Percentiles rank a stretch among this genome's conserved stretches.
Evolutionary conservation across 2,888 invertebrate species (phyloP).

Genomic region (Cephus nigrinus): DNA sequence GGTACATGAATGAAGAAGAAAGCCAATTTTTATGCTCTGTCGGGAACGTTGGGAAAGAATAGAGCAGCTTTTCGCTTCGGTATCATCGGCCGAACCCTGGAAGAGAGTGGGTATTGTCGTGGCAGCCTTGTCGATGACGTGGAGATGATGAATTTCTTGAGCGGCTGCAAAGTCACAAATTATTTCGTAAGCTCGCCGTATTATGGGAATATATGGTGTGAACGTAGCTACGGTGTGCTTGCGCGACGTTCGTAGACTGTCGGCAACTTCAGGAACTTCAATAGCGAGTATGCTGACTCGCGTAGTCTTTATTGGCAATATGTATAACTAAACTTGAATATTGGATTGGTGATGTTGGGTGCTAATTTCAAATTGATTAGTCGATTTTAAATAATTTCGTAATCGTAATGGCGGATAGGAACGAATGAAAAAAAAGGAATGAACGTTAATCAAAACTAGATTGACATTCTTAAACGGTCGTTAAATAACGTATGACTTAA

Average conservation of each 20-base stretch:
- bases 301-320: neutral
- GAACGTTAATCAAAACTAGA: neutral
- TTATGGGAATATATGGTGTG: neutral
- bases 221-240: neutral
- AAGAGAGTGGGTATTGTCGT: constrained; percentile 32
- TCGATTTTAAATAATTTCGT: neutral
- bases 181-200: constrained; percentile 25
- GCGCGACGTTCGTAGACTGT: neutral
- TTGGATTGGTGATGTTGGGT: neutral
- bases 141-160: constrained; percentile 43
- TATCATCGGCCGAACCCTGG: constrained; percentile 13
- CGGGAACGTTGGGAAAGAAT: constrained; percentile 14
- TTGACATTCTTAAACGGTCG: neutral
- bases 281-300: neutral
- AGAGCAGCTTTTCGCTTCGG: constrained; percentile 7
- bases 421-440: neutral
- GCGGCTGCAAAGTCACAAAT: constrained; percentile 41
- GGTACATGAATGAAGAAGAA: constrained; percentile 11
- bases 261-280: neutral
- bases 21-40: constrained; percentile 9
- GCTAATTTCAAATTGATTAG: neutral
- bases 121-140: constrained; percentile 37
- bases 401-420: neutral
- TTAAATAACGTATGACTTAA: neutral
- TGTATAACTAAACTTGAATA: neutral